Percentiles rank a stretch among this genome's conserved stretches.
Conservation (phyloP, 2,113 vertebrate genomes). For the Lepus americanus region DNA sequence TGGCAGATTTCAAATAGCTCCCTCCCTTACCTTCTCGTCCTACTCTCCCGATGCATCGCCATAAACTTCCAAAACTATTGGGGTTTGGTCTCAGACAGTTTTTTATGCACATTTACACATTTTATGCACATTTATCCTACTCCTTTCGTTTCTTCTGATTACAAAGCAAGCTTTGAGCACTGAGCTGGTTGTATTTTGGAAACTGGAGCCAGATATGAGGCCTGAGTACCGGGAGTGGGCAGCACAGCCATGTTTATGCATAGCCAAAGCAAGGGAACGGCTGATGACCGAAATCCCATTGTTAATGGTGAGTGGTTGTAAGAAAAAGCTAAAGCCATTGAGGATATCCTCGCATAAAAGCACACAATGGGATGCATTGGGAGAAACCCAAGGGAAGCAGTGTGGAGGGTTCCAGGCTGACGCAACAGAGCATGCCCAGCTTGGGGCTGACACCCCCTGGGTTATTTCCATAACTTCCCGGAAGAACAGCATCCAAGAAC, state of each 20-base stretch:
- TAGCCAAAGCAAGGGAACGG: background rate
- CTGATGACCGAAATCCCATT: background rate
- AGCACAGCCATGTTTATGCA: background rate
- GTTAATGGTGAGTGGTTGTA: background rate
- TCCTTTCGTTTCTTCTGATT: slow-evolving; percentile 19
- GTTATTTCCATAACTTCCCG: background rate
- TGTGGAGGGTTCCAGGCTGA: background rate
- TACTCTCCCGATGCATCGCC: background rate
- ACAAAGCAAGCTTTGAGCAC: slow-evolving; percentile 17
- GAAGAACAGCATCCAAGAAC: background rate
- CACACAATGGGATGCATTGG: background rate
- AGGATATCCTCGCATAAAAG: background rate
- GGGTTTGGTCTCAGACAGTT: background rate
- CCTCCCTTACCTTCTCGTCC: background rate
- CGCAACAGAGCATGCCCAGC: background rate
- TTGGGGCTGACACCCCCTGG: background rate
- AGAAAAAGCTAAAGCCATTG: background rate
- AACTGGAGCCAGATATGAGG: slow-evolving; percentile 6
- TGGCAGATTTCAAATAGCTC: background rate
- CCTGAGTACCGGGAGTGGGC: background rate
- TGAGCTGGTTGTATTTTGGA: slow-evolving; percentile 40
- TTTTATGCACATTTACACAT: background rate
- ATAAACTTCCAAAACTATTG: background rate
- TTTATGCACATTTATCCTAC: background rate
- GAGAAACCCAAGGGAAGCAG: background rate